Base-by-base conservation (phyloP, 2,113 vertebrate species). In the Halichoerus grypus region DNA sequence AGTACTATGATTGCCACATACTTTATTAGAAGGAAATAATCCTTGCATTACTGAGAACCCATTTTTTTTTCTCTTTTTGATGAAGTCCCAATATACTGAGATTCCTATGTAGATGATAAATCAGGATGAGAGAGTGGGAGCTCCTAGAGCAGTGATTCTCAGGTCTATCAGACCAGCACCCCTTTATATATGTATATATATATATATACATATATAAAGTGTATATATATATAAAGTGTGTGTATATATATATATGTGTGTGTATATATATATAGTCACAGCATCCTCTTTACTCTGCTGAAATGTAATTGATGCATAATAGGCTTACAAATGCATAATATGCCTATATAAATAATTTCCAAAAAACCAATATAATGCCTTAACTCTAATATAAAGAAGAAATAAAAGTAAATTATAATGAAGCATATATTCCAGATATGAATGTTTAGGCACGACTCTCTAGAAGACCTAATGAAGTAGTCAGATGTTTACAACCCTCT, bases 381-480 rank as follows among this genome's bases (percentile, higher is more conserved):
- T 84, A 94, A 39, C 0, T 72, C 3, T 94, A 88, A 92, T 65
- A 22, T 42, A 53, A 94, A 74, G 72, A 59, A 82, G 16, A 96
- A 95, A 74, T 82, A 46, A 95, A 80, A 85, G n/a, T 84, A 77
- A 86, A 76, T 91, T 89, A 81, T 95, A 88, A 42, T 80, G 72
- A 96, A 93, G 82, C 42, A 87, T 74, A 36, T 95, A 76, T 95
- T 92, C 83, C 65, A 91, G 77, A 92, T 92, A 18, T 69, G 46
- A 93, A 89, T 94, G 42, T 82, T 94, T 76, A 95, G 96, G 72
- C 61, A 33, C 81, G 71, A 57, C 59, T 95, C 55, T 85, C 12
- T 90, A 91, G 61, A 96, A 76, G 69, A 67, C 18, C 31, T 74
- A 91, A 51, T 88, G 88, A 92, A 36, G 28, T 90, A 96, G 82